Percentiles rank a stretch among this genome's conserved stretches.
These are phyloP conservation scores for Rhineura floridana DNA, from an alignment of 2,113 vertebrate species.

Conservation along the genomic window DNA sequence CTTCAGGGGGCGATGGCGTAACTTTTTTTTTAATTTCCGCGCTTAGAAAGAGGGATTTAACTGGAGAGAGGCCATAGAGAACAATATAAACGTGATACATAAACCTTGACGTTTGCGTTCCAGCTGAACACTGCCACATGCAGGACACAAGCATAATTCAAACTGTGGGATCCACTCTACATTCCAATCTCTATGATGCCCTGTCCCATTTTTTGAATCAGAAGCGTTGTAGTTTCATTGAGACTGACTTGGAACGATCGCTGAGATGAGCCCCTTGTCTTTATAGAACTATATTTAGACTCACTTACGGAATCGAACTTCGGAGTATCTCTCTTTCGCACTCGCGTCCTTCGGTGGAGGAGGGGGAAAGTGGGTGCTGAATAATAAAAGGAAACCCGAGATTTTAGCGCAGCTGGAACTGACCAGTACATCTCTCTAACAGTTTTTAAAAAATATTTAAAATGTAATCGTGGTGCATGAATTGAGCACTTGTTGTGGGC, in stretches of 20 bases:
- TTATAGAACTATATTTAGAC: background rate
- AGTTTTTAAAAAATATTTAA: background rate
- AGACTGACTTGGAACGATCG: background rate
- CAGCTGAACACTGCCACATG: background rate
- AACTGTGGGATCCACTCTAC: no score
- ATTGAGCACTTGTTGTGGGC: background rate
- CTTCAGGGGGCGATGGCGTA: slow-evolving; percentile 27
- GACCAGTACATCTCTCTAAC: background rate
- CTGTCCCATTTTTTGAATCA: background rate
- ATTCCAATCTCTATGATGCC: background rate
- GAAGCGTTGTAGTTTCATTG: background rate
- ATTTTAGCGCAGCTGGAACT: background rate
- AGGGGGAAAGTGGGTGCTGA: background rate
- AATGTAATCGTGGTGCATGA: background rate
- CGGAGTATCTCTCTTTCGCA: background rate
- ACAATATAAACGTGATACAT: background rate
- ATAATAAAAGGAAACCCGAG: background rate
- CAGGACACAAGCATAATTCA: no score
- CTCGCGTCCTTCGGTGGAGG: no score
- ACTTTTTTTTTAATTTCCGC: background rate
- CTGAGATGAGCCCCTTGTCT: background rate
- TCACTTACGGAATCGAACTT: background rate
- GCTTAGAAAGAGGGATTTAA: background rate
- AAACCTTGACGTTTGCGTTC: background rate
- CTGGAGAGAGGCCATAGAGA: background rate